A percentile compares a stretch with the other conserved stretches of the same genome.
Evolutionary conservation across 2,888 invertebrate species (phyloP).

Genomic region (Mayetiola destructor): DNA sequence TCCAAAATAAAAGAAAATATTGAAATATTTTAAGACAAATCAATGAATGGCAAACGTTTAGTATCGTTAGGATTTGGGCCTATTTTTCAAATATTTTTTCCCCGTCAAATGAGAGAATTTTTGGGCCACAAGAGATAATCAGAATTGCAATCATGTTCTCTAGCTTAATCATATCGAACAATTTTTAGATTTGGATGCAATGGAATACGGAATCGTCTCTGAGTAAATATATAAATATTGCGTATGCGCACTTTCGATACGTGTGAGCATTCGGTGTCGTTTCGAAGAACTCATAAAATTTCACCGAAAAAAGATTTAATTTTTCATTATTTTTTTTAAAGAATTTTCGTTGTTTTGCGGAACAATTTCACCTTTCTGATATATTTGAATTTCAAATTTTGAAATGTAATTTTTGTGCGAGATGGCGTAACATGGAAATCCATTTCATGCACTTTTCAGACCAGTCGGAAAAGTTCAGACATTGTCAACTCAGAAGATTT

Average conservation of each 20-base stretch:
- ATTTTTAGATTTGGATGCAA: constrained; percentile 5
- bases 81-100: too few species aligned
- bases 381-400: too few species aligned
- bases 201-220: neutral
- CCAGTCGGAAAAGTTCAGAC: too few species aligned
- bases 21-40: too few species aligned
- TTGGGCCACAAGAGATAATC: neutral
- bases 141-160: neutral
- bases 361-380: too few species aligned
- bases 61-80: neutral
- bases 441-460: too few species aligned
- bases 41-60: constrained; percentile 1
- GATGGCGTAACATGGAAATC: too few species aligned
- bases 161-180: neutral
- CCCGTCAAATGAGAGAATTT: too few species aligned
- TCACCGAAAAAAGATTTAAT: neutral
- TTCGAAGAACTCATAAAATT: neutral
- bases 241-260: constrained; percentile 8
- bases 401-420: too few species aligned
- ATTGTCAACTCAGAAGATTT: too few species aligned
- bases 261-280: neutral
- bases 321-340: neutral
- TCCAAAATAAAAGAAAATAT: neutral
- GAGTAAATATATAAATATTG: constrained; percentile 12
- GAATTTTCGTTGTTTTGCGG: too few species aligned